Evolutionary conservation across 2,797 vertebrate species (phyloP).

Genomic region (Syndactyla subalaris): DNA sequence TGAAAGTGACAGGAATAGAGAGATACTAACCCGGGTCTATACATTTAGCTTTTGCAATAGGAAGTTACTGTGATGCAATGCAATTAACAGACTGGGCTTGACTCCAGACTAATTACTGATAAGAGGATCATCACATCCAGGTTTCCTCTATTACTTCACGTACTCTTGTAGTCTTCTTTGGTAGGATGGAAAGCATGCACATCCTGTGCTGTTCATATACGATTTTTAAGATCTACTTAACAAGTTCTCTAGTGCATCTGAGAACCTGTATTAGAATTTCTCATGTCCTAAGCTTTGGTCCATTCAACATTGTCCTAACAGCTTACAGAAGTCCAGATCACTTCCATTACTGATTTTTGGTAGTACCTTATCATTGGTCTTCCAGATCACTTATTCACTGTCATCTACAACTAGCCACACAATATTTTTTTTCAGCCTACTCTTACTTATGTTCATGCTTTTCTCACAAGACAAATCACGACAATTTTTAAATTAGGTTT

Average conservation of each 20-base stretch:
- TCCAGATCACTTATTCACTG: background rate
- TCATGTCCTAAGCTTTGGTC: too few species aligned
- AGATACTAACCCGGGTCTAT: background rate
- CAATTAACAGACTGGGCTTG: background rate
- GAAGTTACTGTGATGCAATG: background rate
- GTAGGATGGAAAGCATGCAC: background rate
- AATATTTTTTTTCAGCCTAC: background rate
- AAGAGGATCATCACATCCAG: background rate
- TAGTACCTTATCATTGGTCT: background rate
- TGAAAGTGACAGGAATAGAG: background rate
- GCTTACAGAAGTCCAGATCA: background rate
- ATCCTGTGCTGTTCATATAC: background rate
- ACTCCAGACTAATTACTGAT: background rate
- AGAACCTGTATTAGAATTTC: background rate
- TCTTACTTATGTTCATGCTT: background rate
- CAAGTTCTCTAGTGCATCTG: background rate
- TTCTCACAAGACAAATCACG: background rate
- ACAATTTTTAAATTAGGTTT: background rate
- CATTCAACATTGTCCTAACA: background rate
- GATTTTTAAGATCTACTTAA: background rate
- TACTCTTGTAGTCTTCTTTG: background rate
- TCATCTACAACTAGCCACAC: background rate
- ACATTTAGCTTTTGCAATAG: background rate
- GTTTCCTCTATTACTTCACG: background rate
- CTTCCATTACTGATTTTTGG: background rate